These are phyloP conservation scores for Wiebesia pumilae DNA, from an alignment of 1,140 invertebrate species.

Conservation along the genomic window DNA sequence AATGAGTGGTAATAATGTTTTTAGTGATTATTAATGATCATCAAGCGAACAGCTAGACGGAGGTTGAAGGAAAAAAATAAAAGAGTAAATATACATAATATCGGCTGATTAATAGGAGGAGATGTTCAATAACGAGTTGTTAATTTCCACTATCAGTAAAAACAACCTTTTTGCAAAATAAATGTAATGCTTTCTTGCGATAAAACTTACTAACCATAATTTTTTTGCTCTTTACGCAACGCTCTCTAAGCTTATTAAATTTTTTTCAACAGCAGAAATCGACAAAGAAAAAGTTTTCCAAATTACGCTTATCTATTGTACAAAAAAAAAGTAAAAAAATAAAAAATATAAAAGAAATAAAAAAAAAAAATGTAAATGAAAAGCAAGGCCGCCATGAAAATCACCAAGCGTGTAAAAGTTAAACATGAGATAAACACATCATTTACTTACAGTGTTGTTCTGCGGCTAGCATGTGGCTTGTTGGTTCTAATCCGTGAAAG, in stretches of 20 bases:
- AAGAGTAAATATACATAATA: slow-evolving; percentile 24
- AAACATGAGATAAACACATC: slow-evolving; percentile 6
- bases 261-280: slow-evolving; percentile 22
- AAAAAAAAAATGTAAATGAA: too few species aligned
- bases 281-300: background rate
- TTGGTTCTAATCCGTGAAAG: slow-evolving; percentile 52
- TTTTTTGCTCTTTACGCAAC: slow-evolving; percentile 55
- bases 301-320: slow-evolving; percentile 8
- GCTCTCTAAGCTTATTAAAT: slow-evolving; percentile 40
- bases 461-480: slow-evolving; percentile 57
- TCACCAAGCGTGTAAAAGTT: background rate
- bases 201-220: slow-evolving; percentile 68
- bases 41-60: slow-evolving; percentile 64
- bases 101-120: slow-evolving; percentile 59
- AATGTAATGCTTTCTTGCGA: slow-evolving; percentile 70
- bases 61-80: slow-evolving; percentile 48
- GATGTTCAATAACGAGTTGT: slow-evolving; percentile 64
- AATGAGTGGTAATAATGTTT: background rate
- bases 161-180: slow-evolving; percentile 68
- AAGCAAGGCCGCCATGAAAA: background rate
- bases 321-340: background rate
- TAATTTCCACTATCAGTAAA: slow-evolving; percentile 63
- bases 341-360: background rate
- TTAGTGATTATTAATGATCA: background rate
- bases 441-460: slow-evolving; percentile 35